phyloP scores from a whole-genome alignment of 2,113 vertebrate genomes.

The Cyanocitta stelleri region DNA sequence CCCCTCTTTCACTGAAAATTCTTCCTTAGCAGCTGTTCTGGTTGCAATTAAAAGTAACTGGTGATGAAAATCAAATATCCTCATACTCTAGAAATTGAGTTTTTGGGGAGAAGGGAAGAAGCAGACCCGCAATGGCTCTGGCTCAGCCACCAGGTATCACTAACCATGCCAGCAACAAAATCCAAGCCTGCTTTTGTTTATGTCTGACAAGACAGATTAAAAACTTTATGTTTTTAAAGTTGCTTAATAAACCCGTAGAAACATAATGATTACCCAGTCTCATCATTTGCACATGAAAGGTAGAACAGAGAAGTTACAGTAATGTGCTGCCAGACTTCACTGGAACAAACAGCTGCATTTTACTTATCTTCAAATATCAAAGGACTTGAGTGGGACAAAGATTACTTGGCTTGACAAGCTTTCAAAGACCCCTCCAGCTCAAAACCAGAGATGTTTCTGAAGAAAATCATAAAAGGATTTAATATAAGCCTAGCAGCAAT shows the following conservation, averaged over 20 bases:
- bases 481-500: conserved; percentile 3
- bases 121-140: background rate
- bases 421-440: conserved; percentile 22
- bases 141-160: background rate
- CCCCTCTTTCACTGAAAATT: background rate
- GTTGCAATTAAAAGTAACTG: background rate
- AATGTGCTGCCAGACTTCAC: conserved; percentile 27
- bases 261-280: background rate
- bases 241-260: conserved; percentile 29
- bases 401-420: conserved; percentile 2
- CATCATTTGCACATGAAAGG: conserved; percentile 51
- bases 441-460: background rate
- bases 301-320: background rate
- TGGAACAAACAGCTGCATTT: conserved; percentile 34
- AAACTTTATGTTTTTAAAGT: background rate
- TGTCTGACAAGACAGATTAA: conserved; percentile 1
- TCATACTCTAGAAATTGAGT: background rate
- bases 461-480: conserved; percentile 29
- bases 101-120: background rate
- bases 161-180: background rate
- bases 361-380: conserved; percentile 56
- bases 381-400: conserved; percentile 20
- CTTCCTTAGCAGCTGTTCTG: background rate
- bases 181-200: background rate
- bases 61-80: background rate